phyloP scores from a whole-genome alignment of 64 coral and sea anemone species.

The Montipora sp. region DNA sequence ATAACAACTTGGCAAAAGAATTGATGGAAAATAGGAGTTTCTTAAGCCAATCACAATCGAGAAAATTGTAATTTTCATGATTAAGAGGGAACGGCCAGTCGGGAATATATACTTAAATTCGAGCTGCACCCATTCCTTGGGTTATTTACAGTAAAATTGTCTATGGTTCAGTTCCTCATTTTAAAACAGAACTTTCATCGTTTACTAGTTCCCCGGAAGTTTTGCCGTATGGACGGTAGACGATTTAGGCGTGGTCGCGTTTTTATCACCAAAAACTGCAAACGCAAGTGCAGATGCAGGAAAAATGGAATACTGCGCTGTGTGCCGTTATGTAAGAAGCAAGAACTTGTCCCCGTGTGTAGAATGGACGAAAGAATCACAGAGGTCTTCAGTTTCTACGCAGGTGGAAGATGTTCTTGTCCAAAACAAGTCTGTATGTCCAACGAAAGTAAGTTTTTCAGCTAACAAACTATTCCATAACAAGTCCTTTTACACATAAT shows the following conservation, averaged over 20 bases:
- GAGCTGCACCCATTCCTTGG: too few species aligned
- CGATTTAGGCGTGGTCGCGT: conserved; percentile 38
- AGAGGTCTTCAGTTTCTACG: conserved; percentile 1
- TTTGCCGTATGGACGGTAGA: conserved; percentile 37
- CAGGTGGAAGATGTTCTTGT: conserved; percentile 60
- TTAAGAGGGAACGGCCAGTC: too few species aligned
- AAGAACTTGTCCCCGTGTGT: conserved; percentile 9
- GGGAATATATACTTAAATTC: too few species aligned
- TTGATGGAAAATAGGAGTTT: too few species aligned
- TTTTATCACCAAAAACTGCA: conserved; percentile 55
- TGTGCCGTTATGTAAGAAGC: conserved; percentile 40
- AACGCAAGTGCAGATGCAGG: conserved; percentile 53
- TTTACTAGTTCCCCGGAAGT: conserved; percentile 14
- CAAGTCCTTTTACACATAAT: too few species aligned
- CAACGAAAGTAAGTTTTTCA: neutral
- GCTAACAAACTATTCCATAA: neutral
- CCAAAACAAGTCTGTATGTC: conserved; percentile 10
- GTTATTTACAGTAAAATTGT: too few species aligned
- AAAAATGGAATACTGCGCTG: conserved; percentile 39
- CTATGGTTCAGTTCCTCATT: too few species aligned
- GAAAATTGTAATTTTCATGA: too few species aligned
- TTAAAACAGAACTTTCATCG: neutral
- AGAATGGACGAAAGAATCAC: neutral
- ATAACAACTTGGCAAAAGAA: too few species aligned
- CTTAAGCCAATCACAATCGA: too few species aligned